A percentile compares a stretch with the other conserved stretches of the same genome.
Conservation (phyloP, 2,797 vertebrate species). For the Bucorvus abyssinicus region DNA sequence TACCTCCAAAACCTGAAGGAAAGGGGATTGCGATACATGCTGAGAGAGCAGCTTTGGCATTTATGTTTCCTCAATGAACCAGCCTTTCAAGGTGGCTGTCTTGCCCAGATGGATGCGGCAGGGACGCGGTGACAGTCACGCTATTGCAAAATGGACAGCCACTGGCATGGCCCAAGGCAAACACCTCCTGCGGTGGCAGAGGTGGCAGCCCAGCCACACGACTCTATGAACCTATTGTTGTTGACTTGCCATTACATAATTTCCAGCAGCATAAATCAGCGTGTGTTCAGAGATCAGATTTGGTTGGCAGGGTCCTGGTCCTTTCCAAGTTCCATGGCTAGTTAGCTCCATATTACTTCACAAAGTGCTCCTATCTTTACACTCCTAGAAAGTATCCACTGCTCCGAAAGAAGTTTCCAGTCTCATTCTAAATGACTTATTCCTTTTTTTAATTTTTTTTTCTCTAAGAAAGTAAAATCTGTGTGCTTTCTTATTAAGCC, state of each 20-base stretch:
- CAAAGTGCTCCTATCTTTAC: not conserved
- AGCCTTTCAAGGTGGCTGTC: not conserved
- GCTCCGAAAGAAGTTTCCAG: constrained; percentile 19
- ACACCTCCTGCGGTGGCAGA: not conserved
- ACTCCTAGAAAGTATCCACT: not conserved
- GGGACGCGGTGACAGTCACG: accelerated
- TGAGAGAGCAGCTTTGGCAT: not conserved
- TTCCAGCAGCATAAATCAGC: not conserved
- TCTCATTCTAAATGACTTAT: not conserved
- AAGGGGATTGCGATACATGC: not conserved
- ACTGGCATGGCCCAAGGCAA: not conserved
- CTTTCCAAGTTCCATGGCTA: not conserved
- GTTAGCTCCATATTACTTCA: not conserved
- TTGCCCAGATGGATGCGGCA: accelerated
- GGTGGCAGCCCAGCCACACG: not conserved
- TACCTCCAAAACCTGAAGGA: not conserved
- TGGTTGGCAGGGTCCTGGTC: not conserved
- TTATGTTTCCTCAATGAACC: not conserved
- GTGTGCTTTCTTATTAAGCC: constrained; percentile 70
- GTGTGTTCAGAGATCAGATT: not conserved
- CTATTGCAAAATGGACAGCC: not conserved
- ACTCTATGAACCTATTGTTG: not conserved
- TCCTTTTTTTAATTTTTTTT: not conserved
- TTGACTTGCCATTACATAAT: not conserved
- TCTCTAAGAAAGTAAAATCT: constrained; percentile 56